Percentiles rank a stretch among this genome's conserved stretches.
phyloP scores from a whole-genome alignment of 2,797 vertebrate species.

The Labeo calbasu region DNA sequence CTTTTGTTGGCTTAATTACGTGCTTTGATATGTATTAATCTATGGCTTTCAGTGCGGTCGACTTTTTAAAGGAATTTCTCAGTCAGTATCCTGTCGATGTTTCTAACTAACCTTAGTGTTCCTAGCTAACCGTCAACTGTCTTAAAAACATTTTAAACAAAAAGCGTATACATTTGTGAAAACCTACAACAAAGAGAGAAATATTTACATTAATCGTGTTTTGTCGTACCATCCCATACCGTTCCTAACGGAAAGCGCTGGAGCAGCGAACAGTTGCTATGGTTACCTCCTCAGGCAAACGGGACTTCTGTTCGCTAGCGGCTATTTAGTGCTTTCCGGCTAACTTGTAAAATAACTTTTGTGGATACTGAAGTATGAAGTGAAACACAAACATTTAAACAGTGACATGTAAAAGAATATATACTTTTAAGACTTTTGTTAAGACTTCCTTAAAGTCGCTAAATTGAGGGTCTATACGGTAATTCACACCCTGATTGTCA shows the following conservation, averaged over 20 bases:
- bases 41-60: background rate
- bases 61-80: slow-evolving; percentile 1
- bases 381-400: background rate
- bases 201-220: background rate
- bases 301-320: background rate
- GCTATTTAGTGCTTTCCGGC: background rate
- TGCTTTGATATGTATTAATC: background rate
- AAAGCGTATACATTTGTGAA: background rate
- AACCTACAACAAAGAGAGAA: background rate
- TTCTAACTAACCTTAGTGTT: background rate
- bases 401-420: background rate
- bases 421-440: background rate
- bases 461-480: background rate
- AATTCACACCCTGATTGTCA: background rate
- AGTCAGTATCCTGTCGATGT: background rate
- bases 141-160: background rate
- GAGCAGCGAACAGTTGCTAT: slow-evolving; percentile 19
- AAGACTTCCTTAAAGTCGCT: background rate
- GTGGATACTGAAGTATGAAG: background rate
- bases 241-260: background rate
- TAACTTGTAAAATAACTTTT: slow-evolving; percentile 27
- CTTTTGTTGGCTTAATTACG: background rate
- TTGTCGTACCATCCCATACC: slow-evolving; percentile 3
- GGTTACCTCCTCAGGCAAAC: slow-evolving; percentile 16
- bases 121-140: background rate